These are phyloP conservation scores for Blennius ocellaris DNA, from an alignment of 2,113 vertebrate genomes.

Conservation along the genomic window DNA sequence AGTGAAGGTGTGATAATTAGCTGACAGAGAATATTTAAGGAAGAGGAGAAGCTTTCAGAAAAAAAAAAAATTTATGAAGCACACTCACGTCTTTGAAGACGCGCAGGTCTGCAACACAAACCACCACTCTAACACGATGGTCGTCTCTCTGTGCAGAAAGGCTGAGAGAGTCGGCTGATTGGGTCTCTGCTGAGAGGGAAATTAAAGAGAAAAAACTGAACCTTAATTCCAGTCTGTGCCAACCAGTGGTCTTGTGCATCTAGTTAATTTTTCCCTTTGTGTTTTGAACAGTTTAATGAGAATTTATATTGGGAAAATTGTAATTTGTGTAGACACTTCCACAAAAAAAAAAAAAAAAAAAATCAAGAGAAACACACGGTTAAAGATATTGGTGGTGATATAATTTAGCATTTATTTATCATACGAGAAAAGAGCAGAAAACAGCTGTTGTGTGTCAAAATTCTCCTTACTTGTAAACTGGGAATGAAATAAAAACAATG, in stretches of 20 bases:
- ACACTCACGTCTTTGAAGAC: slow-evolving; percentile 94
- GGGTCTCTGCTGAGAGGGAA: slow-evolving; percentile 77
- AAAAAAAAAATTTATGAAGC: not conserved
- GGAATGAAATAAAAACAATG: not conserved
- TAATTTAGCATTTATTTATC: too few species aligned
- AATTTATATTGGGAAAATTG: too few species aligned
- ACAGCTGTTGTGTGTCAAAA: not conserved
- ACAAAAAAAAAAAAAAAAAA: too few species aligned
- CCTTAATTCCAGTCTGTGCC: not conserved
- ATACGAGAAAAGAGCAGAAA: too few species aligned
- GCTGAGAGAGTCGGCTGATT: slow-evolving; percentile 82
- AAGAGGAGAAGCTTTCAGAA: not conserved
- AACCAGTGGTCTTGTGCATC: not conserved
- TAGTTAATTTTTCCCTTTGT: too few species aligned
- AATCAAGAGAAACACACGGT: too few species aligned
- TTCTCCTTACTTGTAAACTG: not conserved
- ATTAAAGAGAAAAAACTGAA: not conserved
- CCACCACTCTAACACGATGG: slow-evolving; percentile 88
- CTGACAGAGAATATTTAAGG: not conserved
- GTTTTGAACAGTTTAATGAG: too few species aligned
- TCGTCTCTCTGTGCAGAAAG: slow-evolving; percentile 89
- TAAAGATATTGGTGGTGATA: too few species aligned
- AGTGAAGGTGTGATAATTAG: not conserved
- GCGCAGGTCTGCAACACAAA: slow-evolving; percentile 89
- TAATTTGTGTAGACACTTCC: too few species aligned